These are phyloP conservation scores for Heliconius melpomene DNA, from an alignment of 1,140 invertebrate genomes.

Conservation along the genomic window DNA sequence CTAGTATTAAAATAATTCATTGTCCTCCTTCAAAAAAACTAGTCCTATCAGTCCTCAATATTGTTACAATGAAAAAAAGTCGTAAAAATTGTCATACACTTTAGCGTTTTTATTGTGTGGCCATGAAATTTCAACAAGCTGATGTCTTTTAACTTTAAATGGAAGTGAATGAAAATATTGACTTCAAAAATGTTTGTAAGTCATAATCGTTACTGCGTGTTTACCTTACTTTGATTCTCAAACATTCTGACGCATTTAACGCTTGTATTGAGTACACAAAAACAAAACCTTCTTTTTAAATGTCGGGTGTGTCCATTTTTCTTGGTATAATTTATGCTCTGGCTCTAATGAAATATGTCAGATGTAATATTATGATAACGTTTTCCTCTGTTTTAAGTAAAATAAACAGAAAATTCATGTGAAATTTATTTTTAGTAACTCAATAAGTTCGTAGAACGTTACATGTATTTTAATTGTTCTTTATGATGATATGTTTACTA, in stretches of 20 bases:
- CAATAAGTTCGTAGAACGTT: background rate
- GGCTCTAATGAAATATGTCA: background rate
- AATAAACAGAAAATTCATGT: background rate
- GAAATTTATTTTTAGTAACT: background rate
- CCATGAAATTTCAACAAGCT: conserved; percentile 28
- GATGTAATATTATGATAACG: background rate
- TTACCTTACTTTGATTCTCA: conserved; percentile 35
- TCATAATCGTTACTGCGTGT: conserved; percentile 33
- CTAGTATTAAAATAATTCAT: no score
- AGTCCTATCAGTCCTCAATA: no score
- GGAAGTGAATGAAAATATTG: conserved; percentile 42
- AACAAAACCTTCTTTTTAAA: conserved; percentile 24
- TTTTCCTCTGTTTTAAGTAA: background rate
- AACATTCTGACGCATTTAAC: conserved; percentile 38
- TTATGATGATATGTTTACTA: no score
- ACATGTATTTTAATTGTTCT: no score
- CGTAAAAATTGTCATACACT: background rate
- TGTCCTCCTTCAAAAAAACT: no score
- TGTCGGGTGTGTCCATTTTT: conserved; percentile 6
- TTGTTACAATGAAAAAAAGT: background rate
- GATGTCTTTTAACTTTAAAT: conserved; percentile 29
- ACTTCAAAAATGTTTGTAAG: conserved; percentile 47
- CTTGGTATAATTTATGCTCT: background rate
- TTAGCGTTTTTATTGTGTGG: conserved; percentile 27
- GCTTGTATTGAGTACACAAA: conserved; percentile 18